Evolutionary conservation across 2,113 vertebrate genomes (phyloP).

Genomic region (Rynchops niger): DNA sequence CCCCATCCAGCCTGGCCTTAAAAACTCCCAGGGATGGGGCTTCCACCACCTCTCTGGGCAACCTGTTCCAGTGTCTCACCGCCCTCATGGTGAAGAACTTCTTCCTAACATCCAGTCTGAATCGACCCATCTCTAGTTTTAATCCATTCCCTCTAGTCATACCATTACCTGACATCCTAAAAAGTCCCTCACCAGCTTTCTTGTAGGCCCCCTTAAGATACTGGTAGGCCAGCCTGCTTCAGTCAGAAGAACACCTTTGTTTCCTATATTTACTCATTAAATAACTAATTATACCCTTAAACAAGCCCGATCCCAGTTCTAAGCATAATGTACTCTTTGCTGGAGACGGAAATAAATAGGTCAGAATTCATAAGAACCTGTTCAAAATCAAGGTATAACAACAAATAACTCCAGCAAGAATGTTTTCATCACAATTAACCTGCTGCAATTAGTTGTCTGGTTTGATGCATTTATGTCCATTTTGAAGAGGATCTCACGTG

Average conservation of each 20-base stretch:
- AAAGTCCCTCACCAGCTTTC: no score
- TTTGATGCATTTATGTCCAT: not conserved
- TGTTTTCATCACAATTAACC: not conserved
- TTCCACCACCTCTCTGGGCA: no score
- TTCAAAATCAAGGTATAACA: not conserved
- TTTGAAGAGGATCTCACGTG: not conserved
- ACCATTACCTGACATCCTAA: no score
- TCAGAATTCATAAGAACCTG: not conserved
- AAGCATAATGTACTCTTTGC: not conserved
- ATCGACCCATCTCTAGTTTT: no score
- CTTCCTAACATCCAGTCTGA: no score
- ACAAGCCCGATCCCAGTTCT: not conserved
- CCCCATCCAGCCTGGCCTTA: no score
- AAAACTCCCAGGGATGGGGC: no score
- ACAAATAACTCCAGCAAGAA: not conserved
- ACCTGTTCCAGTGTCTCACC: no score
- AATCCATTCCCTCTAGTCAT: no score
- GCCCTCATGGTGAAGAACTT: no score
- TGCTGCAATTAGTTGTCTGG: not conserved
- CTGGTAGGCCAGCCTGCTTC: not conserved
- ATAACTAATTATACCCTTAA: not conserved
- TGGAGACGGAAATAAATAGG: not conserved
- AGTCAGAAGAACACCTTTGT: not conserved
- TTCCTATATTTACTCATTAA: not conserved
- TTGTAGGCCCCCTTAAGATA: no score